These are phyloP conservation scores for Deroptyus accipitrinus DNA, from an alignment of 2,113 vertebrate genomes.

Conservation along the genomic window DNA sequence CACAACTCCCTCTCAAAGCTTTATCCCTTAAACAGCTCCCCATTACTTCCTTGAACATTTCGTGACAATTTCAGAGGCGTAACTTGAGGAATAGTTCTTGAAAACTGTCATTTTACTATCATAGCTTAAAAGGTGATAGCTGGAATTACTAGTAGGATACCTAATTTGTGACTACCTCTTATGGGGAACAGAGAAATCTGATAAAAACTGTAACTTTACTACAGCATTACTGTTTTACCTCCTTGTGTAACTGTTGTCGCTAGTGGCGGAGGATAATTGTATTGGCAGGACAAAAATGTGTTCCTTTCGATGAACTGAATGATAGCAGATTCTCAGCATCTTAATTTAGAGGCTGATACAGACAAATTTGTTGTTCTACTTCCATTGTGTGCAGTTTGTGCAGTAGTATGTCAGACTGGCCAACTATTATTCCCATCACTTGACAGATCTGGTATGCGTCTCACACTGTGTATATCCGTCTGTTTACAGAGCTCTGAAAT, in stretches of 20 bases:
- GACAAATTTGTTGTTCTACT: background rate
- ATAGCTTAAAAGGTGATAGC: background rate
- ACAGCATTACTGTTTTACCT: background rate
- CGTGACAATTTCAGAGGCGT: background rate
- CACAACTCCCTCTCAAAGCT: background rate
- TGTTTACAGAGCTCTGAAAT: background rate
- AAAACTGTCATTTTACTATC: background rate
- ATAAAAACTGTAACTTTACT: background rate
- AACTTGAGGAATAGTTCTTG: background rate
- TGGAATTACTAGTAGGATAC: background rate
- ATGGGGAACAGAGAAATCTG: background rate
- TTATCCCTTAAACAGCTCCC: background rate
- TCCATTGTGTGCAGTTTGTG: background rate
- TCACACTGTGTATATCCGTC: fast-evolving
- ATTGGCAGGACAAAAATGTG: background rate
- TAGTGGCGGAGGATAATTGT: background rate
- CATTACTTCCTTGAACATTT: background rate
- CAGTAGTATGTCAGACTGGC: background rate
- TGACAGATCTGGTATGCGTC: background rate
- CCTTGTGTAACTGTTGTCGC: background rate
- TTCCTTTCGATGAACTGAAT: background rate
- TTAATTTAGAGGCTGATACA: background rate
- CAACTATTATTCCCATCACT: background rate
- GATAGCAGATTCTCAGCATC: background rate
- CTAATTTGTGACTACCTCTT: background rate